phyloP scores from a whole-genome alignment of 2,797 vertebrate genomes.

The Sebastes umbrosus region DNA sequence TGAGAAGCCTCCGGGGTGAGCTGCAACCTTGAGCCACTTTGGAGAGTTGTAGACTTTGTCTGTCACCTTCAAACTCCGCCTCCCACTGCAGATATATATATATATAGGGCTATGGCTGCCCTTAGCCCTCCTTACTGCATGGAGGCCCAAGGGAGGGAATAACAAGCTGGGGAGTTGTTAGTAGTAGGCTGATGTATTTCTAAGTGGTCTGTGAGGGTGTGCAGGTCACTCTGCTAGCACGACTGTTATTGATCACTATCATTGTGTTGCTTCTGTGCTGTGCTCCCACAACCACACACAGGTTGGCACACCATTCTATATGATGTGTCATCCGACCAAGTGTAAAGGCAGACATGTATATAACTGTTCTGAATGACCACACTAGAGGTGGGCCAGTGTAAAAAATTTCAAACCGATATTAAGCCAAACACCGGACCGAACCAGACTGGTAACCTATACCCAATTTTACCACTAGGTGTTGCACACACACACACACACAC shows the following conservation, averaged over 20 bases:
- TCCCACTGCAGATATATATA: slow-evolving; percentile 34
- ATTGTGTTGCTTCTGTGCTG: slow-evolving; percentile 7
- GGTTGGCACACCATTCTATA: background rate
- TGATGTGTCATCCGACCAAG: background rate
- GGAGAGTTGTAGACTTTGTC: slow-evolving; percentile 60
- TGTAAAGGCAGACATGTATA: background rate
- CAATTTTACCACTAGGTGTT: too few species aligned
- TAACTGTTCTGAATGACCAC: background rate
- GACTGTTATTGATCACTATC: slow-evolving; percentile 60
- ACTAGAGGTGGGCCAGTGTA: too few species aligned
- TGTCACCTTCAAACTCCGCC: slow-evolving; percentile 74
- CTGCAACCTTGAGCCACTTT: slow-evolving; percentile 75
- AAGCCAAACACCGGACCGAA: too few species aligned
- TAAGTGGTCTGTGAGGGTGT: slow-evolving; percentile 35
- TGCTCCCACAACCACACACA: slow-evolving; percentile 7
- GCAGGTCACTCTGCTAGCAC: slow-evolving; percentile 28
- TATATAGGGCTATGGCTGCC: slow-evolving; percentile 27
- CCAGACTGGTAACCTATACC: too few species aligned
- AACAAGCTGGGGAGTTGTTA: slow-evolving; percentile 52
- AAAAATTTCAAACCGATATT: too few species aligned
- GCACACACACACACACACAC: too few species aligned
- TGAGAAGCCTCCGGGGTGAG: slow-evolving; percentile 51
- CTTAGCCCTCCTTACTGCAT: slow-evolving; percentile 48
- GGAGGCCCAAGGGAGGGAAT: slow-evolving; percentile 47
- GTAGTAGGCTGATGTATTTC: slow-evolving; percentile 57